Base-by-base conservation (phyloP, 1,140 invertebrate genomes). In the Pachyrhynchus sulphureomaculatus region DNA sequence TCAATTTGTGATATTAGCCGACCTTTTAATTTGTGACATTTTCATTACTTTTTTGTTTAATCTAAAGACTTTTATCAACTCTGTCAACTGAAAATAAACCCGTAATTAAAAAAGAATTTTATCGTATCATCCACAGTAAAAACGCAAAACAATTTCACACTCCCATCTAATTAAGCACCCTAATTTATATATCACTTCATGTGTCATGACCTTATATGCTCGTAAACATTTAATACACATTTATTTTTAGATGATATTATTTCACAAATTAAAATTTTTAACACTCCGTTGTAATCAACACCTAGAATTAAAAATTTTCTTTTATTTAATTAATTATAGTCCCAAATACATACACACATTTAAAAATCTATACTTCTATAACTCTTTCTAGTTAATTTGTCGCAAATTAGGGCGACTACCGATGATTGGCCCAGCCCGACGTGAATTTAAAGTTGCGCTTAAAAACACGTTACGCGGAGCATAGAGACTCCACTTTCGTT, bases 401-500 rank as follows among this genome's bases (percentile, higher is more conserved):
- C n/a, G 8, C 17, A 18, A 18, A 42, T 41, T 20, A 42, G 39
- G 34, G 29, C 48, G 21, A 20, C 33, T 36, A 37, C 20, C 34
- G 34, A 32, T 17, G 3, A 21, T 33, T 20, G 17, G 18, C 48
- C 48, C 23, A 39, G 10, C 20, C 21, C 37, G 34, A n/a, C 37
- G 37, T 24, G 34, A 41, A 29, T 36, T 34, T 54, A 54, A 8
- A 15, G 6, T 36, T 34, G n/a, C 15, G 48, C n/a, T 58, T 47
- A 47, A 48, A 48, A 13, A 23, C 24, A 24, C 55, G 55, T 37
- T 20, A 1, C 39, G 12, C 55, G 44, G 32, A 44, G 18, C 12
- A 15, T 12, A 54, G n/a, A n/a, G 34, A 37, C 42, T 48, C 26
- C 47, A 48, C 55, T 58, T 58, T 58, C 32, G 13, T 48, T 47